Evolutionary conservation across 2,888 invertebrate species (phyloP).

Genomic region (Callosobruchus maculatus): DNA sequence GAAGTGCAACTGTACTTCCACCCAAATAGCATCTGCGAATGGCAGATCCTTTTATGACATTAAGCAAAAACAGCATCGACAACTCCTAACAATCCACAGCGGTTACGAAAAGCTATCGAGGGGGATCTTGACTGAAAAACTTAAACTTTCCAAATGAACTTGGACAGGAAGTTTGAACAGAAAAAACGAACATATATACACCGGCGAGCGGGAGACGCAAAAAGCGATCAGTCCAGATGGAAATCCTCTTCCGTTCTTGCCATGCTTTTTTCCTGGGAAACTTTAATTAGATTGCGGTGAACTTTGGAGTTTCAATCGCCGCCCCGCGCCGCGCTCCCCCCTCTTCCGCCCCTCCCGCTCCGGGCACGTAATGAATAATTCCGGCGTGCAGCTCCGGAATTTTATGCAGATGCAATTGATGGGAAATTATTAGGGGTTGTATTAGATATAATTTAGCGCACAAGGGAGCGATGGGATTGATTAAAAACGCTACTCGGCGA

Average conservation of each 20-base stretch:
- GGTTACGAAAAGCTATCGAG: not conserved
- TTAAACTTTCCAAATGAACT: not conserved
- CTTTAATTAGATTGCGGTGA: conserved; percentile 8
- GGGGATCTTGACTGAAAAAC: not conserved
- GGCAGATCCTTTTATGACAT: no score
- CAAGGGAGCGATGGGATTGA: not conserved
- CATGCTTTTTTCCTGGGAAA: conserved; percentile 1
- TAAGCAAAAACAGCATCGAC: no score
- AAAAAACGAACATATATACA: not conserved
- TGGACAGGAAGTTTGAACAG: not conserved
- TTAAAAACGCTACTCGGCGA: not conserved
- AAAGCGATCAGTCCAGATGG: conserved; percentile 4
- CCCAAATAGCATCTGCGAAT: no score
- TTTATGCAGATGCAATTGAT: conserved; percentile 8
- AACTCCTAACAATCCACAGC: no score
- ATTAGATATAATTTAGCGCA: conserved; percentile 3
- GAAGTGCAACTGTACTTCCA: no score
- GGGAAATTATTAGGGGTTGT: conserved; percentile 4
- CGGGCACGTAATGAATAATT: conserved; percentile 3
- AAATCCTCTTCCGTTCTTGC: conserved; percentile 2
- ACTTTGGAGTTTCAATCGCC: not conserved
- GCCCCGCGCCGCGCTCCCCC: not conserved
- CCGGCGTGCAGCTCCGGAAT: not conserved
- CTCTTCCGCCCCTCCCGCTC: not conserved
- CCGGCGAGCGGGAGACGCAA: not conserved